phyloP scores from a whole-genome alignment of 2,113 vertebrate species.

The Nesogale talazaci region DNA sequence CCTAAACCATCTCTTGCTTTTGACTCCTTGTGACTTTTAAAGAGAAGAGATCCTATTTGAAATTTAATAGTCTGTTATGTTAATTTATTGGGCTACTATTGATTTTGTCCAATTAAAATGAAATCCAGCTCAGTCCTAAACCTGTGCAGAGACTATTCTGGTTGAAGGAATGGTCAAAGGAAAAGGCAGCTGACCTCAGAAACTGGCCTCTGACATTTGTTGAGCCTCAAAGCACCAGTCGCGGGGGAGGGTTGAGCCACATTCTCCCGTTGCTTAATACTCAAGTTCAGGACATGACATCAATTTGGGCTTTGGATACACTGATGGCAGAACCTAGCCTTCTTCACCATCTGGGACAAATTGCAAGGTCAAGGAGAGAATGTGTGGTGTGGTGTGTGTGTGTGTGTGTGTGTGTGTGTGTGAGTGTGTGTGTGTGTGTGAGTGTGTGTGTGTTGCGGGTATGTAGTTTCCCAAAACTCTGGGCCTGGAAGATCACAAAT shows the following conservation, averaged over 20 bases:
- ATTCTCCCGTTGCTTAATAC: neutral
- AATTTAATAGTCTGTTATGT: constrained; percentile 40
- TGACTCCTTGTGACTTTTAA: neutral
- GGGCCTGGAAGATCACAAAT: neutral
- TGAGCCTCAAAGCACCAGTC: neutral
- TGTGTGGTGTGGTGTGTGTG: neutral
- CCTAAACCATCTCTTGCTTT: constrained; percentile 5
- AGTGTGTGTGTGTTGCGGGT: too few species aligned
- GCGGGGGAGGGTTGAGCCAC: neutral
- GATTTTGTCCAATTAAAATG: neutral
- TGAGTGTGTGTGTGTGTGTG: too few species aligned
- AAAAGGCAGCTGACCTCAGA: neutral
- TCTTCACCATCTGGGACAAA: neutral
- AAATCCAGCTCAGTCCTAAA: neutral
- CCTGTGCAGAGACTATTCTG: neutral
- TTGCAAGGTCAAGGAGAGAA: neutral
- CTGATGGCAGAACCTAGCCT: too few species aligned
- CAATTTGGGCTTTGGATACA: neutral
- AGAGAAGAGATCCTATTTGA: constrained; percentile 27
- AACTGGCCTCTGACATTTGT: neutral
- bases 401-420: too few species aligned
- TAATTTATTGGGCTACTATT: neutral
- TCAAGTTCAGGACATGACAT: neutral
- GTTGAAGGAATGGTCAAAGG: neutral
- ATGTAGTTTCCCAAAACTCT: neutral